Conservation (phyloP, 2,888 invertebrate genomes). For the Eristalis arbustorum region DNA sequence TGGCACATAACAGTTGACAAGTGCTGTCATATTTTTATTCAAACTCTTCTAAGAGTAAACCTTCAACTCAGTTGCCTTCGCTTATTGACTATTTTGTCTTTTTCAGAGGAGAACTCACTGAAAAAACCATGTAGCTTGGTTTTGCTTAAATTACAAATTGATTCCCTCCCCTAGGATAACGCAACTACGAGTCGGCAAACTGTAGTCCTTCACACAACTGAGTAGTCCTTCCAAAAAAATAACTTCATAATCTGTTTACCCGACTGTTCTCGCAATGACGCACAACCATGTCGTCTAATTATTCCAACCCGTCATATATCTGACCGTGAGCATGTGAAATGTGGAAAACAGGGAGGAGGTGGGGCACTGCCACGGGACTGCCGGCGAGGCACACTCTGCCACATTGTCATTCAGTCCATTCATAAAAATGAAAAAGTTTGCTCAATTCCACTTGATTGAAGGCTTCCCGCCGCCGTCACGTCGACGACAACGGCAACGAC, state of each 20-base stretch:
- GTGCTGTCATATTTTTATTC: too few relatives aligned
- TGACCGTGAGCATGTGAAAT: not conserved
- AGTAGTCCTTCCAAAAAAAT: too few relatives aligned
- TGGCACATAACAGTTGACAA: too few relatives aligned
- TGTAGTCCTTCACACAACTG: too few relatives aligned
- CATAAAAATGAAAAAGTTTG: conserved; percentile 65
- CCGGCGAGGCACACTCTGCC: not conserved
- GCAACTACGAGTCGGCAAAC: too few relatives aligned
- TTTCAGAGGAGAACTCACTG: too few relatives aligned
- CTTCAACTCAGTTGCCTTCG: too few relatives aligned
- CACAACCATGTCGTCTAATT: not conserved
- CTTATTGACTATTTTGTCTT: too few relatives aligned
- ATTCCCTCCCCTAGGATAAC: too few relatives aligned
- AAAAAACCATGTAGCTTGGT: too few relatives aligned
- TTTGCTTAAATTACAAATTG: too few relatives aligned
- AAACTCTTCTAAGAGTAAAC: too few relatives aligned
- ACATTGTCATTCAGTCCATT: conserved; percentile 53
- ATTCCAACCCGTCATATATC: not conserved
- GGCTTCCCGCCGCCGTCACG: conserved; percentile 53
- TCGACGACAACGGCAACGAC: not conserved
- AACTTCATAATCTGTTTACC: not conserved
- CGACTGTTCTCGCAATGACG: not conserved
- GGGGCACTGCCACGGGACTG: not conserved
- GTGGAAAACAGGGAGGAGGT: not conserved
- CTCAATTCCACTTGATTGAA: conserved; percentile 68